Evolutionary conservation across 2,113 vertebrate species (phyloP), one percentile per base, ranked within the genome.

Genomic region (Stercorarius parasiticus): DNA sequence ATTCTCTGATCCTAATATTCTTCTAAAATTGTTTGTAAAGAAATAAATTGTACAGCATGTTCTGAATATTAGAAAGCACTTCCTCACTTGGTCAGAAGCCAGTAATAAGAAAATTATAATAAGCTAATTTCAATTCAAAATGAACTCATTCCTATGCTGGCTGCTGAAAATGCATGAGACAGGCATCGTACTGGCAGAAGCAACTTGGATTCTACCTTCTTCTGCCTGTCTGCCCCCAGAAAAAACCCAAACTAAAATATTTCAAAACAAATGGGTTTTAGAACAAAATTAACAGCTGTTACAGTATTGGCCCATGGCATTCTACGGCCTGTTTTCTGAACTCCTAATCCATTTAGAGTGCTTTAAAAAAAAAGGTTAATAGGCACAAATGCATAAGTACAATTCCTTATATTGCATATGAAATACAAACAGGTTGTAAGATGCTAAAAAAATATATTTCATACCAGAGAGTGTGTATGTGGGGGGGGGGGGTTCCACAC

Each of bases 71-170:
- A 71, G 93, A 81, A 89, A 84, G 52, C 34, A 52, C 36, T 59
- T 86, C 32, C 53, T 92, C 13, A 40, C 91, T 93, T 94, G 93
- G 66, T 59, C 81, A 61, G 77, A 77, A 94, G 69, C 85, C 73
- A 93, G 86, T 40, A 88, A 90, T 82, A 88, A 91, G 66, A 36
- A 64, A 82, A 67, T 52, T 74, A 38, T 50, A 82, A 96, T 64
- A 61, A 96, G 77, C 56, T 94, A 42, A 96, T 95, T 96, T 96
- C 72, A 95, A 82, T 95, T 97, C 89, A 81, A 88, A 84, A 93
- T 66, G 87, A 95, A 82, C 76, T 82, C 85, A 34, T 93, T 86
- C 42, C 70, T 82, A 13, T 83, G 74, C 89, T 93, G 91, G 36
- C 93, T 97, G 90, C 71, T 97, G 83, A 49, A 96, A 97, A 95